Conservation (phyloP, 2,797 vertebrate genomes). For the Vespertilio murinus region DNA sequence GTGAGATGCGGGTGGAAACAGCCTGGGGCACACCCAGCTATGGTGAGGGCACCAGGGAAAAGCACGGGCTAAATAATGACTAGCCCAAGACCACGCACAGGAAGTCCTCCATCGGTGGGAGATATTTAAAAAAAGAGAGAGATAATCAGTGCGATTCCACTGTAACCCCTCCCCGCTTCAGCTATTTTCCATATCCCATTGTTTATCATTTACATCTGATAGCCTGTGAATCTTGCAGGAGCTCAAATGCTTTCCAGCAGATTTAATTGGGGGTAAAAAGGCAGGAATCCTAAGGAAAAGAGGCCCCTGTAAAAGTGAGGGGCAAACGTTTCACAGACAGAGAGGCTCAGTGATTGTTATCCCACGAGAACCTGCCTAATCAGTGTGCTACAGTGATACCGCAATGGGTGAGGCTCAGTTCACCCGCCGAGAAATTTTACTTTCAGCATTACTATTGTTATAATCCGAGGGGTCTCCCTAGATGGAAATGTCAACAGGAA, state of each 20-base stretch:
- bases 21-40: background rate
- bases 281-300: slow-evolving; percentile 21
- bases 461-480: background rate
- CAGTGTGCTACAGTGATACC: background rate
- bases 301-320: background rate
- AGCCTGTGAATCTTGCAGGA: background rate
- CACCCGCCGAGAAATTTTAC: slow-evolving; percentile 38
- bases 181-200: background rate
- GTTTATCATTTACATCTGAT: background rate
- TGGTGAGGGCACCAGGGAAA: background rate
- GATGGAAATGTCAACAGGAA: background rate
- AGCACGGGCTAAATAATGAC: slow-evolving; percentile 9
- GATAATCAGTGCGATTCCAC: background rate
- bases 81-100: background rate
- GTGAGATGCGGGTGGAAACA: background rate
- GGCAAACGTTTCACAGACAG: background rate
- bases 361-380: background rate
- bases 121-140: background rate
- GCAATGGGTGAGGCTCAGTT: background rate
- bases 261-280: slow-evolving; percentile 37
- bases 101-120: background rate
- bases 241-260: background rate
- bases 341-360: background rate
- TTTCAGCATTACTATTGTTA: background rate
- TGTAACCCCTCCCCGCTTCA: background rate